A percentile compares a stretch with the other conserved stretches of the same genome.
Evolutionary conservation across 2,113 vertebrate genomes (phyloP).

Genomic region (Lagopus leucura): DNA sequence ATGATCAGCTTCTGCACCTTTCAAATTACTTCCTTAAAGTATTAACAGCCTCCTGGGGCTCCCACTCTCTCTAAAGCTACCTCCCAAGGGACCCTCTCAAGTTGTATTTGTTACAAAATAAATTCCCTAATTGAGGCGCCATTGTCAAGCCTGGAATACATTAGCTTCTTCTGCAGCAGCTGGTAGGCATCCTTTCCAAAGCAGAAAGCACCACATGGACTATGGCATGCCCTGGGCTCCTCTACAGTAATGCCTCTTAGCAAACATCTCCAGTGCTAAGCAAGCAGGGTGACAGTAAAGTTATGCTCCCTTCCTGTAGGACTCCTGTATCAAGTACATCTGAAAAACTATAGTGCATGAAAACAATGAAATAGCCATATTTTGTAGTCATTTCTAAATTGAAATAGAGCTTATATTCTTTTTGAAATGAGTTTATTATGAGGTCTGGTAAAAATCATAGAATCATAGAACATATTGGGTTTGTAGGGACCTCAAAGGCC

Average conservation of each 20-base stretch:
- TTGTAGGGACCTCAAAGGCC: too few relatives aligned
- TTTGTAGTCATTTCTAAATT: background rate
- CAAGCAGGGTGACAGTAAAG: background rate
- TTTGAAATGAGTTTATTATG: background rate
- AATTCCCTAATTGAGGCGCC: background rate
- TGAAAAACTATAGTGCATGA: background rate
- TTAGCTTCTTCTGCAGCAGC: background rate
- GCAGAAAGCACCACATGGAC: background rate
- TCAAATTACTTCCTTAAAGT: too few relatives aligned
- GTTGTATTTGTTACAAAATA: background rate
- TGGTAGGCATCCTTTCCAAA: background rate
- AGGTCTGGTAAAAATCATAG: background rate
- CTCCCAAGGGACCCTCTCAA: background rate
- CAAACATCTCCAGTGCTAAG: background rate
- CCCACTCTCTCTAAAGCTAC: too few relatives aligned
- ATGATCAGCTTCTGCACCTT: too few relatives aligned
- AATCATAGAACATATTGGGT: background rate
- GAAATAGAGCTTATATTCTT: background rate
- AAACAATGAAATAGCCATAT: background rate
- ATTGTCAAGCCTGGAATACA: background rate
- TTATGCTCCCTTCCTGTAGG: rapidly evolving
- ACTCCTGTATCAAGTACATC: background rate
- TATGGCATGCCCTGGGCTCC: background rate
- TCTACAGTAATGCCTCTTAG: background rate
- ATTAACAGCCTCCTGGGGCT: too few relatives aligned